Evolutionary conservation across 1,140 invertebrate species (phyloP).

Genomic region (Ptiloglossa arizonensis): DNA sequence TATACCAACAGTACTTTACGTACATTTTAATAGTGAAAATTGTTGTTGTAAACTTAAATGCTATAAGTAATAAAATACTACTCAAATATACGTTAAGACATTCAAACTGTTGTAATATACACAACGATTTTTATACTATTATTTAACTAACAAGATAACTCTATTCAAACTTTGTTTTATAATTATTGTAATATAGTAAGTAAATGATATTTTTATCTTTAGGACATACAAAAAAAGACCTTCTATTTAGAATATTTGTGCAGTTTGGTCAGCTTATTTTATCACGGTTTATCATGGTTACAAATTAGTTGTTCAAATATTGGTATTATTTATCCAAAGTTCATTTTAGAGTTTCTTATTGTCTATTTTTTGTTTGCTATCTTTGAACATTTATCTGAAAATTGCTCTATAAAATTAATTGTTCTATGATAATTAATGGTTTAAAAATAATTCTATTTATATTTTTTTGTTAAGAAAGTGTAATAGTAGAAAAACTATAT

Average conservation of each 20-base stretch:
- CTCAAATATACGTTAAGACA: background rate
- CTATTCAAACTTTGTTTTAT: background rate
- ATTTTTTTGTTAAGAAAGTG: background rate
- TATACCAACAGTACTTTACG: constrained; percentile 5
- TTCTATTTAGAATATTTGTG: background rate
- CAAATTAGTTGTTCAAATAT: background rate
- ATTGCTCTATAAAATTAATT: background rate
- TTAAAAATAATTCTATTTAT: constrained; percentile 1
- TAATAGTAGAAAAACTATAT: background rate
- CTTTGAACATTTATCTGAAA: background rate
- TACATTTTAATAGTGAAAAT: background rate
- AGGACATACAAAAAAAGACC: background rate
- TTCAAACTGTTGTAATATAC: background rate
- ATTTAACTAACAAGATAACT: background rate
- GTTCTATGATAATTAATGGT: background rate
- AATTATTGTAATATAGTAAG: background rate
- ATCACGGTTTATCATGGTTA: background rate
- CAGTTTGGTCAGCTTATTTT: background rate
- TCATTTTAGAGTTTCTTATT: background rate
- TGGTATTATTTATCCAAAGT: background rate
- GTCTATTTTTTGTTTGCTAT: background rate
- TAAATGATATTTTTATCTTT: background rate
- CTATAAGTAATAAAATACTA: constrained; percentile 27
- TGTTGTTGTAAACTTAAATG: background rate
- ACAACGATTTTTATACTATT: background rate